A percentile compares a stretch with the other conserved stretches of the same genome.
Conservation (phyloP, 1,140 invertebrate genomes). For the Drosophila kurseongensis region DNA sequence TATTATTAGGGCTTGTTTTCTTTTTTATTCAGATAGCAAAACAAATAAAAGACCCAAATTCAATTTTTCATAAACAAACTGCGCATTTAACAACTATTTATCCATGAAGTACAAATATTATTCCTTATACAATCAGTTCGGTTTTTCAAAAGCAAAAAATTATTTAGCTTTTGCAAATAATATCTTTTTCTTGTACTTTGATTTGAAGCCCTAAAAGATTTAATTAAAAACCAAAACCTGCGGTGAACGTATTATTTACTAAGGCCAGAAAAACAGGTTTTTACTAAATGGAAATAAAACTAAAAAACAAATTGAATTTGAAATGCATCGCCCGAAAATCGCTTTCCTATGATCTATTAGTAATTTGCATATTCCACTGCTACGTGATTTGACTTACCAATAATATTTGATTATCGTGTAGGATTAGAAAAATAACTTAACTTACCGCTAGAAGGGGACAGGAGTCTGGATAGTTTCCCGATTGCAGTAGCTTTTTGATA, state of each 20-base stretch:
- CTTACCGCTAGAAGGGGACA: conserved; percentile 53
- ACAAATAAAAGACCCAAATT: not conserved
- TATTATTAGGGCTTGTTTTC: not conserved
- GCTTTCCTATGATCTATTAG: not conserved
- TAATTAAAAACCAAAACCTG: not conserved
- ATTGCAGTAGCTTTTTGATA: conserved; percentile 40
- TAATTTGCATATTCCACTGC: conserved; percentile 7
- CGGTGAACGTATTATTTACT: not conserved
- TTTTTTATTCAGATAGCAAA: not conserved
- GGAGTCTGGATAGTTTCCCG: conserved; percentile 47
- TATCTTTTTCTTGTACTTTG: not conserved
- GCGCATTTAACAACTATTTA: too few species aligned
- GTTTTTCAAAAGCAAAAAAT: too few species aligned
- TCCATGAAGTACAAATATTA: not conserved
- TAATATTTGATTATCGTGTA: not conserved
- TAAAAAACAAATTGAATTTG: not conserved
- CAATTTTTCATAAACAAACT: not conserved
- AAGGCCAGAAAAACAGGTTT: not conserved
- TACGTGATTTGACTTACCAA: conserved; percentile 14
- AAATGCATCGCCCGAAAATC: conserved; percentile 1
- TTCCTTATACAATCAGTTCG: not conserved
- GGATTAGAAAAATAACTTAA: not conserved
- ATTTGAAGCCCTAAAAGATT: conserved; percentile 11
- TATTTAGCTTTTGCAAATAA: too few species aligned
- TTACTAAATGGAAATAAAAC: not conserved